A percentile compares a stretch with the other conserved stretches of the same genome.
Evolutionary conservation across 2,113 vertebrate species (phyloP).

Genomic region (Acanthochromis polyacanthus): DNA sequence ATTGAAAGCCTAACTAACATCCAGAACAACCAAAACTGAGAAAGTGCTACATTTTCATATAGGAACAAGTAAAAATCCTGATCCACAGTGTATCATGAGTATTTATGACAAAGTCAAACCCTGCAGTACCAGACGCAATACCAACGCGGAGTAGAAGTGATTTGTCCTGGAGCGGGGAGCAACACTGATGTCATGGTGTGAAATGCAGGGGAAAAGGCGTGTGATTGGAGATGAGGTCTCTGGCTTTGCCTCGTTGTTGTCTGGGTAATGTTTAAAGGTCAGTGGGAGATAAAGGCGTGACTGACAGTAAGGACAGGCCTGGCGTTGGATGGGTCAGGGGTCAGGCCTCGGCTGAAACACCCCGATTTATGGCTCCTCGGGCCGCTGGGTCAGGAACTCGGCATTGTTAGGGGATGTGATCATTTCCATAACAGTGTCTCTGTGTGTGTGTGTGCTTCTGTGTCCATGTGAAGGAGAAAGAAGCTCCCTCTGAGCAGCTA

Average conservation of each 20-base stretch:
- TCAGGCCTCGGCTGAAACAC: slow-evolving; percentile 64
- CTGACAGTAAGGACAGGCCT: slow-evolving; percentile 79
- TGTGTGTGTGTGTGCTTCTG: slow-evolving; percentile 26
- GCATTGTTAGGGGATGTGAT: slow-evolving; percentile 79
- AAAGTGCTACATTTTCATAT: not conserved
- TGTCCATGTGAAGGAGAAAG: slow-evolving; percentile 60
- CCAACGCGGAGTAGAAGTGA: slow-evolving; percentile 18
- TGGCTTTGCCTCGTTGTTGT: slow-evolving; percentile 60
- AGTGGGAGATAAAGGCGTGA: slow-evolving; percentile 74
- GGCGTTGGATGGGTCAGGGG: slow-evolving; percentile 75
- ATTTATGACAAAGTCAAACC: not conserved
- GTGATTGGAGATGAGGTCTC: slow-evolving; percentile 59
- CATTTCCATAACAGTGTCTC: slow-evolving; percentile 79
- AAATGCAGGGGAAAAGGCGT: slow-evolving; percentile 50
- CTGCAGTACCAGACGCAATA: not conserved
- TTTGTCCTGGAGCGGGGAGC: slow-evolving; percentile 48
- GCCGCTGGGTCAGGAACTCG: slow-evolving; percentile 70
- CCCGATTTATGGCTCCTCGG: slow-evolving; percentile 74
- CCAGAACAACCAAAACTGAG: not conserved
- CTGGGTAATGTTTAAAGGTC: slow-evolving; percentile 72
- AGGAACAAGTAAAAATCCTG: not conserved
- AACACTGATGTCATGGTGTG: slow-evolving; percentile 65
- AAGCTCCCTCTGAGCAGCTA: slow-evolving; percentile 40
- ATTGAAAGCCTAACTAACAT: not conserved
- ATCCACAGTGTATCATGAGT: not conserved